These are phyloP conservation scores for Cyanoramphus novaezelandiae DNA, from an alignment of 2,113 vertebrate species.

Conservation along the genomic window DNA sequence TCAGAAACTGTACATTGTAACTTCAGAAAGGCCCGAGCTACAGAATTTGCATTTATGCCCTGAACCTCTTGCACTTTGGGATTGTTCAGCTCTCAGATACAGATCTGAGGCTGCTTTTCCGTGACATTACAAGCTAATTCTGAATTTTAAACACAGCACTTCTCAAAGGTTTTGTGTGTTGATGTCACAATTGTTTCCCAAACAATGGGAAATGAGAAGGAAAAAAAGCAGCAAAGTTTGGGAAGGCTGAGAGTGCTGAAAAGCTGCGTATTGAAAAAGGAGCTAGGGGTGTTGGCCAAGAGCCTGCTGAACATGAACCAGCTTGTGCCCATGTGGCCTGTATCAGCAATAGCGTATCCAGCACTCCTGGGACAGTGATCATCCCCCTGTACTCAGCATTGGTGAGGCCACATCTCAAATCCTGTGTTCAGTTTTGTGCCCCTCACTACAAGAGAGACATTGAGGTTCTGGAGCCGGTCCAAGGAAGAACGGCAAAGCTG, in stretches of 20 bases:
- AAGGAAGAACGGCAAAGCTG: fast-evolving
- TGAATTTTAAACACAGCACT: background rate
- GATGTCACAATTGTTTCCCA: background rate
- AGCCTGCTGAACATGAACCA: background rate
- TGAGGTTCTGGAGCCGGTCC: fast-evolving
- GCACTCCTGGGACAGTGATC: background rate
- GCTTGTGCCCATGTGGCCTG: background rate
- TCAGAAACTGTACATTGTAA: background rate
- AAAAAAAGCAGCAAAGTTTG: background rate
- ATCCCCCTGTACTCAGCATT: fast-evolving
- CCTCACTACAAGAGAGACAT: background rate
- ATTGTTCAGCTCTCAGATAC: background rate
- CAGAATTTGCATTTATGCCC: background rate
- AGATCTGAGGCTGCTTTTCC: background rate
- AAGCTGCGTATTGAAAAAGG: background rate
- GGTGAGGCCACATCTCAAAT: fast-evolving
- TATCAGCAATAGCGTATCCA: background rate
- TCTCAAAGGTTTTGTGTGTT: background rate
- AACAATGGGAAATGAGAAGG: background rate
- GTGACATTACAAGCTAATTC: background rate
- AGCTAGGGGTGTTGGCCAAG: background rate
- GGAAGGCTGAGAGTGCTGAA: background rate
- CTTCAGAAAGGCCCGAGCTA: background rate
- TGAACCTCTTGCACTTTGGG: background rate
- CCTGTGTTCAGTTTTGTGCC: background rate